Conservation (phyloP, 1,140 invertebrate genomes). For the Heliconius himera region DNA sequence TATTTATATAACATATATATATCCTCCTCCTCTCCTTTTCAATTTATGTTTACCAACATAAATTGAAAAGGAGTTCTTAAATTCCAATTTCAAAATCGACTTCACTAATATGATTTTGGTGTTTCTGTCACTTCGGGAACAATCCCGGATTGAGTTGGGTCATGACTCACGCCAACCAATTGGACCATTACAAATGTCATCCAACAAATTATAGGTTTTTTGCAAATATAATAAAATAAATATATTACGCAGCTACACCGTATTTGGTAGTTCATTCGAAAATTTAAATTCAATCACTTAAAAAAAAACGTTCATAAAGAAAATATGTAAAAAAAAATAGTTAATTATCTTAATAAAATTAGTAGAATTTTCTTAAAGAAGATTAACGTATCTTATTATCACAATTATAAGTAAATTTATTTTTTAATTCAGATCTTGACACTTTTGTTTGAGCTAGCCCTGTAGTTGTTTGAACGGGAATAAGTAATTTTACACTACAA, state of each 20-base stretch:
- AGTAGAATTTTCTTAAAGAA: no score
- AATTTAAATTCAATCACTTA: no score
- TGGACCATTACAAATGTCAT: constrained; percentile 52
- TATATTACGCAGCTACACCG: no score
- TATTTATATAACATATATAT: no score
- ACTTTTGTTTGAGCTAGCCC: constrained; percentile 13
- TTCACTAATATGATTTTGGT: constrained; percentile 39
- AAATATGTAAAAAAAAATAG: no score
- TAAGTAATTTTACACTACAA: constrained; percentile 42
- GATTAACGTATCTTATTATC: no score
- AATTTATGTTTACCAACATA: not conserved
- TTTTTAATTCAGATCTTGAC: not conserved
- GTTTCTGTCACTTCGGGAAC: constrained; percentile 53
- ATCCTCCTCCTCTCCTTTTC: no score
- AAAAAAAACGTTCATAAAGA: no score
- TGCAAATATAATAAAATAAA: not conserved
- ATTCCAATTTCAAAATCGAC: constrained; percentile 8
- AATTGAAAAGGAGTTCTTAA: not conserved
- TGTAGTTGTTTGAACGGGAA: constrained; percentile 8
- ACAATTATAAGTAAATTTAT: no score
- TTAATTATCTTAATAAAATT: no score
- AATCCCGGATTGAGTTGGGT: constrained; percentile 59
- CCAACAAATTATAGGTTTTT: constrained; percentile 34
- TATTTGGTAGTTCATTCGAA: no score
- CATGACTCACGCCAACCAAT: constrained; percentile 44